Base-by-base conservation (phyloP, 2,797 vertebrate species). In the Eospalax fontanierii region DNA sequence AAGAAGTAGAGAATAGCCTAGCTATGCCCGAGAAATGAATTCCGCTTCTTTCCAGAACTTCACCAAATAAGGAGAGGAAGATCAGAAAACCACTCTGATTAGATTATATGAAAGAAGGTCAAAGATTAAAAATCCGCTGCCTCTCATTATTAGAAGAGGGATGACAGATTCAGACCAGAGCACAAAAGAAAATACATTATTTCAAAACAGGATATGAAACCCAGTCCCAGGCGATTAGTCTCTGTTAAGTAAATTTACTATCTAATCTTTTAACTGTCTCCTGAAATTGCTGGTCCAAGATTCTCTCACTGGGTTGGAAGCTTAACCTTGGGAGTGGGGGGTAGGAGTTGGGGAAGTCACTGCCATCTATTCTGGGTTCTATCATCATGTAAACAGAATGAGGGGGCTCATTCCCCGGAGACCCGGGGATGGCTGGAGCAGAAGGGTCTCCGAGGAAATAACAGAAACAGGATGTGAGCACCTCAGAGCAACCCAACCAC, bases 171-270 rank as follows among this genome's bases (percentile, higher is more conserved):
- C 98, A 98, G 98, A 98, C 98, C 98, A 99, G 98, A 98, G 97
- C 98, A 97, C 98, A 98, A 96, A 98, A 98, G 97, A 98, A 98
- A 98, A 98, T 98, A 98, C 98, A 98, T 99, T 98, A 98, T 98
- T 98, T 97, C 97, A 98, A 98, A 98, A 98, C 98, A 99, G 98
- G 98, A 99, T 99, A 99, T 98, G 98, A 98, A 98, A 98, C 97
- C 98, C 98, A 98, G 98, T 98, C 98, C 98, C 97, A 91, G 96
- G 95, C 97, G 98, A 98, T 98, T 98, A 98, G 98, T 97, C 98
- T 98, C 98, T 98, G 98, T 97, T 98, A 98, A 98, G 98, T 97
- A 98, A 98, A 98, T 99, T 98, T 98, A 98, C 98, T 97, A 98
- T 98, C 98, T 98, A 98, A 98, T 98, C 98, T 98, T 98, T 98